These are phyloP conservation scores for Matsumyia berberina DNA, from an alignment of 2,888 invertebrate genomes.

Conservation along the genomic window DNA sequence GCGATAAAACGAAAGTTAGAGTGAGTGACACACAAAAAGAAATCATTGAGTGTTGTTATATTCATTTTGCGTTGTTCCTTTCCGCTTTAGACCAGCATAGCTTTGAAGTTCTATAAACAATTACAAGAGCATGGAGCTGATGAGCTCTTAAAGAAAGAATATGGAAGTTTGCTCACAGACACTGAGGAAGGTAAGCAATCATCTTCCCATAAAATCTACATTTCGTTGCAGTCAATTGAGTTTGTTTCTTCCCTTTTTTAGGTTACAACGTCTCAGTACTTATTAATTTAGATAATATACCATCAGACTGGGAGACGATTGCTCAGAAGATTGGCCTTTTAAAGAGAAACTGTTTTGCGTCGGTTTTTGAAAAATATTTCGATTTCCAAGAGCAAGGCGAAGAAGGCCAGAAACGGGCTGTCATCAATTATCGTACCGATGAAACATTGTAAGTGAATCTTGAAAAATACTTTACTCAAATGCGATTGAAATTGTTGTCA, in stretches of 20 bases:
- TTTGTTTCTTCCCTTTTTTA: constrained; percentile 79
- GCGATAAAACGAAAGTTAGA: constrained; percentile 98
- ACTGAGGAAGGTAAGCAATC: constrained; percentile 91
- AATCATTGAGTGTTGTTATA: no score
- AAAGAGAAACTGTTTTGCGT: constrained; percentile 99
- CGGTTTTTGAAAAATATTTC: constrained; percentile 99
- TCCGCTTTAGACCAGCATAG: constrained; percentile 96
- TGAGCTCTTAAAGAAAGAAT: constrained; percentile 96
- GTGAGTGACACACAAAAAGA: constrained; percentile 87
- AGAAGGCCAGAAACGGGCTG: constrained; percentile 95
- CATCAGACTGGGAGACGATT: constrained; percentile 93
- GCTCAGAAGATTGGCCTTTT: constrained; percentile 97
- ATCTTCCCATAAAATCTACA: background rate
- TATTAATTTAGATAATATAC: constrained; percentile 96
- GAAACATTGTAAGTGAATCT: constrained; percentile 94
- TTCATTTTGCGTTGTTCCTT: background rate
- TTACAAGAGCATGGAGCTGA: constrained; percentile 99
- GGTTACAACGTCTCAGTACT: constrained; percentile 97
- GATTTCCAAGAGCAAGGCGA: constrained; percentile 97
- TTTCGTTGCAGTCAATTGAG: background rate
- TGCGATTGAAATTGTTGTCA: background rate
- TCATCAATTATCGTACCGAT: constrained; percentile 99
- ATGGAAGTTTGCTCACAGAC: constrained; percentile 92
- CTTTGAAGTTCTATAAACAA: constrained; percentile 99
- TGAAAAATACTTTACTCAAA: constrained; percentile 2